Evolutionary conservation across 1,140 invertebrate genomes (phyloP).

Genomic region (Dreissena rostriformis): DNA sequence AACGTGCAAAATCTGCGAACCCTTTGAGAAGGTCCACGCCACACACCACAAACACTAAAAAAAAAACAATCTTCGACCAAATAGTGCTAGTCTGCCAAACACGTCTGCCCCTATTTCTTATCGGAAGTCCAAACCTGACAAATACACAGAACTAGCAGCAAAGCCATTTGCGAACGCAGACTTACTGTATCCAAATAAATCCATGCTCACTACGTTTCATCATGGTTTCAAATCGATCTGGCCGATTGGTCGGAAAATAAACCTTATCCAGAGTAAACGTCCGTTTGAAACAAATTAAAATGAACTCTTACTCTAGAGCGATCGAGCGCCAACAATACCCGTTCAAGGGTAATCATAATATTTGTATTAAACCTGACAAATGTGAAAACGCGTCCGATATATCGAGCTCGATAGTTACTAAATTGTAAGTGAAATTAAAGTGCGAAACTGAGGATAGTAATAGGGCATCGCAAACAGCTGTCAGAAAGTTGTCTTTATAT

Average conservation of each 20-base stretch:
- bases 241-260: constrained; percentile 45
- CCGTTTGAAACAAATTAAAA: constrained; percentile 36
- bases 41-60: background rate
- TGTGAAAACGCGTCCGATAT: background rate
- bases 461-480: constrained; percentile 5
- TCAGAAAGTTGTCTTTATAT: constrained; percentile 36
- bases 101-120: constrained; percentile 16
- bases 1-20: constrained; percentile 23
- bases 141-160: constrained; percentile 12
- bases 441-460: constrained; percentile 22
- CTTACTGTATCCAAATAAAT: constrained; percentile 39
- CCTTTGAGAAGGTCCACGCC: background rate
- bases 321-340: constrained; percentile 44
- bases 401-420: background rate
- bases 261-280: constrained; percentile 35
- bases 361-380: background rate
- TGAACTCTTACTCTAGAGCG: constrained; percentile 49
- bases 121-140: constrained; percentile 3
- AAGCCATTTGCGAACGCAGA: constrained; percentile 30
- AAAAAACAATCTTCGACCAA: background rate
- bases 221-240: constrained; percentile 50
- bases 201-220: constrained; percentile 17
- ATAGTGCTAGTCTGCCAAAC: constrained; percentile 29
- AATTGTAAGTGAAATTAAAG: background rate
- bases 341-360: constrained; percentile 28